phyloP scores from a whole-genome alignment of 2,113 vertebrate species.

The Reinhardtius hippoglossoides region DNA sequence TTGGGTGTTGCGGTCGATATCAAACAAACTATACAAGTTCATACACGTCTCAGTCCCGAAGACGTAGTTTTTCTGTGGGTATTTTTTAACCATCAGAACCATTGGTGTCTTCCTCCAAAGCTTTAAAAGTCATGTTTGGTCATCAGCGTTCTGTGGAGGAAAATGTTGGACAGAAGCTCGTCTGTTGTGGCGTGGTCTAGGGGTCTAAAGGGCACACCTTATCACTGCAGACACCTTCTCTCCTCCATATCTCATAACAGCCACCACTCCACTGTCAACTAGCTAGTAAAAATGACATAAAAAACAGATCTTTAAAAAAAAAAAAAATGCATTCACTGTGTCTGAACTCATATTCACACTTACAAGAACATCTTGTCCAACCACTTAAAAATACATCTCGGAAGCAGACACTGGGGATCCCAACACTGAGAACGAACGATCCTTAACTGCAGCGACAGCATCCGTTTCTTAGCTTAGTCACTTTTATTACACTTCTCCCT shows the following conservation, averaged over 20 bases:
- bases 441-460: slow-evolving; percentile 7
- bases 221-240: background rate
- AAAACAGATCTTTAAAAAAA: slow-evolving; percentile 5
- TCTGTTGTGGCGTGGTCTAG: background rate
- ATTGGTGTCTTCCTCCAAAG: slow-evolving; percentile 51
- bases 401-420: slow-evolving; percentile 27
- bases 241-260: background rate
- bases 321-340: slow-evolving; percentile 28
- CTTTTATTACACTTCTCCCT: slow-evolving; percentile 56
- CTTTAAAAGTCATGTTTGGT: slow-evolving; percentile 71
- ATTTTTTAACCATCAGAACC: slow-evolving; percentile 27
- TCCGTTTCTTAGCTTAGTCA: slow-evolving; percentile 45
- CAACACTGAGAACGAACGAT: slow-evolving; percentile 29
- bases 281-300: slow-evolving; percentile 36
- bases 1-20: slow-evolving; percentile 51
- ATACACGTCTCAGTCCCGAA: slow-evolving; percentile 35
- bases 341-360: slow-evolving; percentile 42
- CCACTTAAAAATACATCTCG: slow-evolving; percentile 30
- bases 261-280: slow-evolving; percentile 7
- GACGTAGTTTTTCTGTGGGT: slow-evolving; percentile 29
- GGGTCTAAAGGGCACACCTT: background rate
- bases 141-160: slow-evolving; percentile 60
- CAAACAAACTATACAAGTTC: slow-evolving; percentile 71
- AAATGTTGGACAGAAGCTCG: slow-evolving; percentile 12
- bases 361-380: slow-evolving; percentile 38